Conservation (phyloP, 1,140 invertebrate genomes). For the Meloidogyne exigua region DNA sequence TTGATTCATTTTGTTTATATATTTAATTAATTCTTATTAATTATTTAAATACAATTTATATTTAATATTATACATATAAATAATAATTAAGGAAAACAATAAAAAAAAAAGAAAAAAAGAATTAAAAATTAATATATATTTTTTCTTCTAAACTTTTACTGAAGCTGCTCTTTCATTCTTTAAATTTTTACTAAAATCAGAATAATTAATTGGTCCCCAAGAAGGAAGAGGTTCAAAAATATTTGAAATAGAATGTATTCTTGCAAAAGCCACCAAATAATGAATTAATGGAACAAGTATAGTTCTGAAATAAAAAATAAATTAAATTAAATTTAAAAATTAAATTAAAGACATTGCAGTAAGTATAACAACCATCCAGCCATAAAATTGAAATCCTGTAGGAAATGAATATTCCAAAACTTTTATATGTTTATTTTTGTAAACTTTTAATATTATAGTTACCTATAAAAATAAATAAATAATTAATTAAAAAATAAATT, state of each 20-base stretch:
- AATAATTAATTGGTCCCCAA: constrained; percentile 1
- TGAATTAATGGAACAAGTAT: constrained; percentile 5
- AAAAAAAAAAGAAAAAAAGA: too few relatives aligned
- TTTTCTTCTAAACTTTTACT: background rate
- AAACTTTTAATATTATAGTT: background rate
- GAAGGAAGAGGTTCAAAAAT: background rate
- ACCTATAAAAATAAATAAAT: background rate
- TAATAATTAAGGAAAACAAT: too few relatives aligned
- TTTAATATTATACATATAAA: too few relatives aligned
- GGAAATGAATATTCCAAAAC: constrained; percentile 1
- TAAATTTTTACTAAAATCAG: background rate
- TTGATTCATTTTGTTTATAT: too few relatives aligned
- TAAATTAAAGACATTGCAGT: background rate
- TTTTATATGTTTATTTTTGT: background rate
- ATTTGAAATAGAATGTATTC: background rate
- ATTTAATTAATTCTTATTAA: too few relatives aligned
- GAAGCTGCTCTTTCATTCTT: background rate
- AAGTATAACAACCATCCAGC: background rate
- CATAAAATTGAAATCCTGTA: constrained; percentile 2
- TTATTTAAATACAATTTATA: too few relatives aligned
- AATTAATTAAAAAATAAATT: background rate
- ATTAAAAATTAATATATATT: too few relatives aligned
- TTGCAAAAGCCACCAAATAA: background rate
- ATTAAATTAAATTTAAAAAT: background rate
- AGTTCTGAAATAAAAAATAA: background rate